Evolutionary conservation across 2,113 vertebrate genomes (phyloP).

Genomic region (Gobius niger): DNA sequence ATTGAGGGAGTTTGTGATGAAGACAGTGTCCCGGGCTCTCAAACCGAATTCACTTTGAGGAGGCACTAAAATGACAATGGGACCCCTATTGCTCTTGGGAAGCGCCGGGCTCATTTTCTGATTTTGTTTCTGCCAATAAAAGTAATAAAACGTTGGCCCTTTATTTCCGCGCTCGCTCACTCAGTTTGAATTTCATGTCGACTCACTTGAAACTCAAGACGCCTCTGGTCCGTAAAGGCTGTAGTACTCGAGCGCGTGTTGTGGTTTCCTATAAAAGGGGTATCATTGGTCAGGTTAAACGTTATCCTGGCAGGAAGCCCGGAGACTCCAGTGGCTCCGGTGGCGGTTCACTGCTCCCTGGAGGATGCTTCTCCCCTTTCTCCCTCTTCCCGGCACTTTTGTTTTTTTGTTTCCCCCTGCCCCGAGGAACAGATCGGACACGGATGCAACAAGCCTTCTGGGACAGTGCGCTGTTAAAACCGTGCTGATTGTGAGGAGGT

Average conservation of each 20-base stretch:
- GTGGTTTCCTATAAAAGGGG: slow-evolving; percentile 64
- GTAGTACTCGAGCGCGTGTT: slow-evolving; percentile 34
- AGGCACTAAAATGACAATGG: slow-evolving; percentile 48
- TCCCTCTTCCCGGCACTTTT: slow-evolving; percentile 67
- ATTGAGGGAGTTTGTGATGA: slow-evolving; percentile 62
- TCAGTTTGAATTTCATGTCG: slow-evolving; percentile 26
- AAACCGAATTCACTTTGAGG: slow-evolving; percentile 40
- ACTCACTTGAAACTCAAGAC: slow-evolving; percentile 37
- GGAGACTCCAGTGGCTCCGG: slow-evolving; percentile 54
- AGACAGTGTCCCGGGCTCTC: slow-evolving; percentile 56
- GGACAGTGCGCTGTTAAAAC: slow-evolving; percentile 73
- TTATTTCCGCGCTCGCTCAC: slow-evolving; percentile 16
- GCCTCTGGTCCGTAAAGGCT: slow-evolving; percentile 38
- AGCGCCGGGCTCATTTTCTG: slow-evolving; percentile 21
- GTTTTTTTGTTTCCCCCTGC: slow-evolving; percentile 70
- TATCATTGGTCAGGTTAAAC: slow-evolving; percentile 68
- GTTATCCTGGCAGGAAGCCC: slow-evolving; percentile 70
- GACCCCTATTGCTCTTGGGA: slow-evolving; percentile 29
- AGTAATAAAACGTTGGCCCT: slow-evolving; percentile 10
- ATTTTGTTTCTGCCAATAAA: slow-evolving; percentile 25
- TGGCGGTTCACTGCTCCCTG: slow-evolving; percentile 73
- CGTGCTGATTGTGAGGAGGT: slow-evolving; percentile 63
- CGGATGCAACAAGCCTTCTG: slow-evolving; percentile 75
- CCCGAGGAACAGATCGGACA: slow-evolving; percentile 71
- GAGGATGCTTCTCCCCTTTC: slow-evolving; percentile 59